Evolutionary conservation across 2,113 vertebrate species (phyloP).

Genomic region (Pseudonaja textilis): DNA sequence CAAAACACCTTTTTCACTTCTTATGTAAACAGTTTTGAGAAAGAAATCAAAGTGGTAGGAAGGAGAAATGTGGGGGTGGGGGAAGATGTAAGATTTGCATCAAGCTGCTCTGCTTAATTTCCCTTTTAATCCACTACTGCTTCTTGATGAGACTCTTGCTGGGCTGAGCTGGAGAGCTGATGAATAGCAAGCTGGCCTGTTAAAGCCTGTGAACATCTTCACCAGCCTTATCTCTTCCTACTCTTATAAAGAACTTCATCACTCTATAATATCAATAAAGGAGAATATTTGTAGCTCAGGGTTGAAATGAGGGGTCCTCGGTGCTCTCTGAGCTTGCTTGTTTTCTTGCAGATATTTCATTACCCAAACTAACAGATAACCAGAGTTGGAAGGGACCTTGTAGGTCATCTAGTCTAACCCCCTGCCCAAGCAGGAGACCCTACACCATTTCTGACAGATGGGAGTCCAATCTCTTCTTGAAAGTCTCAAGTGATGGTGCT

Average conservation of each 20-base stretch:
- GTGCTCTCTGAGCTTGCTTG: no score
- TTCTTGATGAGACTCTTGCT: accelerated
- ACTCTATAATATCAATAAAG: not conserved
- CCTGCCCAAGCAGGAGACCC: no score
- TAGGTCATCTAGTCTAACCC: no score
- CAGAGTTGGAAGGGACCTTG: no score
- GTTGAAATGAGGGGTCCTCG: no score
- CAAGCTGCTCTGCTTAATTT: not conserved
- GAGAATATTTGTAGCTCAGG: not conserved
- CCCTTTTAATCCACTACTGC: not conserved
- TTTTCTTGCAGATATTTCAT: no score
- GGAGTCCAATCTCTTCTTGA: no score
- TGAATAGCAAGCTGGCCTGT: not conserved
- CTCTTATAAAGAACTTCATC: not conserved
- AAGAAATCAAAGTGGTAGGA: conserved; percentile 11
- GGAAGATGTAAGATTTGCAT: not conserved
- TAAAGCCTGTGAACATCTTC: not conserved
- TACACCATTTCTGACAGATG: no score
- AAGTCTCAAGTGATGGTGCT: no score
- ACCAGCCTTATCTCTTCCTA: not conserved
- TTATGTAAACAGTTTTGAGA: accelerated
- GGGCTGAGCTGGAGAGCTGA: conserved; percentile 1
- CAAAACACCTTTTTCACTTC: not conserved
- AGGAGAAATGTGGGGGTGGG: not conserved
- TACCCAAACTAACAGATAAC: no score